These are phyloP conservation scores for Tiaroga cobitis DNA, from an alignment of 2,797 vertebrate genomes.

Conservation along the genomic window DNA sequence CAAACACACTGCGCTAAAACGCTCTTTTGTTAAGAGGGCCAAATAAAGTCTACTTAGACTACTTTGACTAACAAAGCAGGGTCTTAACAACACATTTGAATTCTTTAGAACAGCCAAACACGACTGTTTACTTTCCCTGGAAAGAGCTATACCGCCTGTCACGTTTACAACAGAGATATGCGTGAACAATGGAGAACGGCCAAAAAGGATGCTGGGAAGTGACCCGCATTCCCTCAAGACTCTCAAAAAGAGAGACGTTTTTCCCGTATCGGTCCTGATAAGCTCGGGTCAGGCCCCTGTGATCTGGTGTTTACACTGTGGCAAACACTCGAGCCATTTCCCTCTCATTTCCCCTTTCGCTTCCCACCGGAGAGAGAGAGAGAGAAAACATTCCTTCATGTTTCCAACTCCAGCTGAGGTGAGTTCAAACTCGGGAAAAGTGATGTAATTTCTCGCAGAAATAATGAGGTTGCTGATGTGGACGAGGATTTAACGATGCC, in stretches of 20 bases:
- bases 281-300: conserved; percentile 70
- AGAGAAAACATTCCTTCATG: conserved; percentile 55
- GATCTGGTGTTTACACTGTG: conserved; percentile 76
- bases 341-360: conserved; percentile 64
- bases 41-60: not conserved
- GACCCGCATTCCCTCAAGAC: conserved; percentile 69
- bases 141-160: conserved; percentile 76
- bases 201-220: conserved; percentile 69
- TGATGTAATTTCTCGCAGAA: conserved; percentile 76
- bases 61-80: conserved; percentile 23
- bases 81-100: conserved; percentile 70
- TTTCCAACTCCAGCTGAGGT: conserved; percentile 66
- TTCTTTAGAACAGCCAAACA: conserved; percentile 60
- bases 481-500: conserved; percentile 74
- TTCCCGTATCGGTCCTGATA: conserved; percentile 73
- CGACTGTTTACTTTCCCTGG: conserved; percentile 73
- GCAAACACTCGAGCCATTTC: conserved; percentile 78
- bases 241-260: conserved; percentile 59
- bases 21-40: conserved; percentile 13
- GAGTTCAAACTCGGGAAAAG: conserved; percentile 72
- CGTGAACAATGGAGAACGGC: conserved; percentile 71
- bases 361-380: conserved; percentile 42
- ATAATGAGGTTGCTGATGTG: conserved; percentile 71
- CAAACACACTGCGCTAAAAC: not conserved
- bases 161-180: conserved; percentile 76